Evolutionary conservation across 2,888 invertebrate genomes (phyloP), one percentile per base, ranked within the genome.

Genomic region (Catocala nupta): DNA sequence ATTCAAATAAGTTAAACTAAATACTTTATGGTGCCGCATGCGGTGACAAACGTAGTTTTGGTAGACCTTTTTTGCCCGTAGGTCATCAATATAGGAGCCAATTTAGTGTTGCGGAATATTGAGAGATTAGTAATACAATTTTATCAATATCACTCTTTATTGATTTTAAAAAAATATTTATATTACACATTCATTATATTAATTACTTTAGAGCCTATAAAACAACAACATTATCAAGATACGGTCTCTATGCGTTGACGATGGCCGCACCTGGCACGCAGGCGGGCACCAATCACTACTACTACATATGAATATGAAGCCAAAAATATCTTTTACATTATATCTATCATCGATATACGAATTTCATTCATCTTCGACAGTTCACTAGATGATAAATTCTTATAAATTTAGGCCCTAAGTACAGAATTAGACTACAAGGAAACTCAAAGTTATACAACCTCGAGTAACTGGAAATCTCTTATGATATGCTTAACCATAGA

Each of bases 161-260:
- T 94, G 90, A 89, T 91, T 91, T 93, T 92, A 93, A 92, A 94
- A 94, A 93, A 94, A 94, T 94, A 94, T 90, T 91, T 90, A 89
- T 93, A 91, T 91, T 90, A 92, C 91, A 93, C 91, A 92, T 92
- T 91, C 90, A 90, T 91, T 89, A 89, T 75, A 84, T 81, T 83
- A 83, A 83, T 90, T 78, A 77, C 68, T 76, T 87, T 90, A 90
- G 91, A 91, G 88, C 88, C 89, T 91, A 88, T 89, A 84, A 86
- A 90, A 90, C 87, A 88, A 87, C 88, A 91, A 90, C 87, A 89
- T 90, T 87, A 82, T 87, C 83, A 83, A 84, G 85, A 88, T 82
- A 82, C 71, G 73, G 80, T 80, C 80, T 84, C 77, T 81, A 81
- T 76, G 79, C 73, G 83, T 84, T 85, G 86, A 84, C 85, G 82